phyloP scores from a whole-genome alignment of 2,888 invertebrate species.

The Drosophila cognata region DNA sequence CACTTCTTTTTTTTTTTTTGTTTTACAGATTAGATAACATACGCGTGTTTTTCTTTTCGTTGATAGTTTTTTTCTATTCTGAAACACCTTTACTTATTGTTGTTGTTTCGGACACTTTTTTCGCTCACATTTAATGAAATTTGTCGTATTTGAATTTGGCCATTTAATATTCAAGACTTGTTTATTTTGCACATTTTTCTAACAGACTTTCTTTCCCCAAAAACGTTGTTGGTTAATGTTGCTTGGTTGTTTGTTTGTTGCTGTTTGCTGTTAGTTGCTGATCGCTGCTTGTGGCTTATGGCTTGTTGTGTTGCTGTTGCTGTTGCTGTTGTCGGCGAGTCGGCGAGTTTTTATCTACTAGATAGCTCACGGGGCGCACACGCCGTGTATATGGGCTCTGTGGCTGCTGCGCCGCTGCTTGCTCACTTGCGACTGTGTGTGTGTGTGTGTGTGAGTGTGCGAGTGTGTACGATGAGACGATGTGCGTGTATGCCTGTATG shows the following conservation, averaged over 20 bases:
- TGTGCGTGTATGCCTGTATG: slow-evolving; percentile 22
- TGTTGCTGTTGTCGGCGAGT: slow-evolving; percentile 72
- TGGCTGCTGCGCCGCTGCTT: slow-evolving; percentile 61
- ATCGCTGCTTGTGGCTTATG: slow-evolving; percentile 18
- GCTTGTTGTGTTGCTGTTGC: slow-evolving; percentile 30
- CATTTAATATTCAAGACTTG: slow-evolving; percentile 11
- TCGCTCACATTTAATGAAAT: slow-evolving; percentile 6
- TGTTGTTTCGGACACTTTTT: slow-evolving; percentile 17
- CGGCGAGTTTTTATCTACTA: slow-evolving; percentile 79
- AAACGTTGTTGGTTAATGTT: slow-evolving; percentile 20
- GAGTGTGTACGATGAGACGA: slow-evolving; percentile 29
- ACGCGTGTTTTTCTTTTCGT: slow-evolving; percentile 60
- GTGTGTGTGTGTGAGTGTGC: slow-evolving; percentile 15
- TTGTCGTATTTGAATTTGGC: slow-evolving; percentile 10
- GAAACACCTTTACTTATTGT: slow-evolving; percentile 14
- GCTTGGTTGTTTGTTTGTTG: slow-evolving; percentile 41
- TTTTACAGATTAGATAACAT: slow-evolving; percentile 76
- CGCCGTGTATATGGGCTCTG: slow-evolving; percentile 71
- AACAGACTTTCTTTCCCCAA: slow-evolving; percentile 14
- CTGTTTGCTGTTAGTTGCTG: slow-evolving; percentile 40
- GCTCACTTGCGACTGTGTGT: slow-evolving; percentile 25
- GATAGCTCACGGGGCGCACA: slow-evolving; percentile 75
- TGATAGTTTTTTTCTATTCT: slow-evolving; percentile 25
- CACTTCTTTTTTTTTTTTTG: slow-evolving; percentile 24
- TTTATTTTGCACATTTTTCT: slow-evolving; percentile 36